Percentiles rank a stretch among this genome's conserved stretches.
These are phyloP conservation scores for Boleophthalmus pectinirostris DNA, from an alignment of 2,113 vertebrate species.

Conservation along the genomic window DNA sequence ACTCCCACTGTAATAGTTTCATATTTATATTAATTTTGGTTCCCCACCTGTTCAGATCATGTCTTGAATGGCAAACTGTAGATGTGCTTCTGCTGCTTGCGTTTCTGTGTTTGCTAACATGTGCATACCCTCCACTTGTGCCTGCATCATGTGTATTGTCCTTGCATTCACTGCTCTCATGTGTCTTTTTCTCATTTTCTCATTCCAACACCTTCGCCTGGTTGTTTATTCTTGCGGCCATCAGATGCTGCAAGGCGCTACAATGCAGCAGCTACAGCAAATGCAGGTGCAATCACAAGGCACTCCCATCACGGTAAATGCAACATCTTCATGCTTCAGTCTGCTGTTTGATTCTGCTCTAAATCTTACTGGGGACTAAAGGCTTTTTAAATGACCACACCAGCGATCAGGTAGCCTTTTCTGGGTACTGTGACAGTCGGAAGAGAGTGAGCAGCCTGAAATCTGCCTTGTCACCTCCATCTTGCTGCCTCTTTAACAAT, in stretches of 20 bases:
- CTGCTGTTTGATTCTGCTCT: conserved; percentile 13
- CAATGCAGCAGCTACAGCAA: conserved; percentile 84
- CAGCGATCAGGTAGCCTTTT: conserved; percentile 50
- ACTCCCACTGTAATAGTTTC: too few relatives aligned
- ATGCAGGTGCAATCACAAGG: conserved; percentile 82
- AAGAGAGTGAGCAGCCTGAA: conserved; percentile 28
- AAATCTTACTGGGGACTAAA: conserved; percentile 34
- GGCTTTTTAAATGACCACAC: conserved; percentile 23
- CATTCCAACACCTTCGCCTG: conserved; percentile 46
- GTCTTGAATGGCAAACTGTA: neutral
- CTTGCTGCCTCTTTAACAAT: conserved; percentile 13
- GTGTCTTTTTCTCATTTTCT: conserved; percentile 56
- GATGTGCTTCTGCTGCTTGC: conserved; percentile 20
- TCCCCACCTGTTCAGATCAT: conserved; percentile 10
- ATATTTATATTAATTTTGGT: neutral
- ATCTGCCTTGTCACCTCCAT: conserved; percentile 37
- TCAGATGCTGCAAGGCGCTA: conserved; percentile 84
- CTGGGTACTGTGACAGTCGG: conserved; percentile 45
- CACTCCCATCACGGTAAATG: conserved; percentile 84
- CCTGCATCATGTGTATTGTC: conserved; percentile 47
- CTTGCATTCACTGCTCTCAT: conserved; percentile 62
- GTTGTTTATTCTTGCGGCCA: conserved; percentile 49
- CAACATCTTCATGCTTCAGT: conserved; percentile 16
- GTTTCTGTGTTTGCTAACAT: conserved; percentile 21
- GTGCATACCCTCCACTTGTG: conserved; percentile 16